These are phyloP conservation scores for Drosophila histrio DNA, from an alignment of 2,888 invertebrate genomes.

Conservation along the genomic window DNA sequence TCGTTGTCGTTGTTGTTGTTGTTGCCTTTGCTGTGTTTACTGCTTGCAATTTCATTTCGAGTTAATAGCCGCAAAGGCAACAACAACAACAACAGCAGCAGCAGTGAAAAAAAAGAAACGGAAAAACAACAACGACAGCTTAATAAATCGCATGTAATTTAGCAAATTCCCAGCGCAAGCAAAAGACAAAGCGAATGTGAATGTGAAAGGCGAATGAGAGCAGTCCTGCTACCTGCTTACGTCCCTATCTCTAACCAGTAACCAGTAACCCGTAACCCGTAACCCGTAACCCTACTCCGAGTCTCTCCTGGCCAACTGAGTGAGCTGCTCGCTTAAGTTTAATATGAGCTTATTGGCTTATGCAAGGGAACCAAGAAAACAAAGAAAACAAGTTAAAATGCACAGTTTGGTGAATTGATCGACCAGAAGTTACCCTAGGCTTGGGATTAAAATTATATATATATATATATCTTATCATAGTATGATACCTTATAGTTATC, in stretches of 20 bases:
- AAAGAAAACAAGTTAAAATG: slow-evolving; percentile 6
- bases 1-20: not conserved
- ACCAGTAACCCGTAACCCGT: not conserved
- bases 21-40: slow-evolving; percentile 23
- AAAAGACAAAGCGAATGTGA: slow-evolving; percentile 43
- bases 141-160: slow-evolving; percentile 59
- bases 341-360: slow-evolving; percentile 76
- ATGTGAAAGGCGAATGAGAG: slow-evolving; percentile 36
- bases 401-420: not conserved
- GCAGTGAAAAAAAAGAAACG: not conserved
- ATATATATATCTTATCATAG: no score
- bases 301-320: slow-evolving; percentile 18
- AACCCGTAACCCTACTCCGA: not conserved
- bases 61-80: slow-evolving; percentile 62
- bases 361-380: slow-evolving; percentile 19
- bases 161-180: slow-evolving; percentile 47
- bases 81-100: slow-evolving; percentile 40
- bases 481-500: no score
- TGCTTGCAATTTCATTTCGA: slow-evolving; percentile 61
- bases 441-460: not conserved
- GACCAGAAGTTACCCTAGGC: not conserved
- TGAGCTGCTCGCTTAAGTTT: slow-evolving; percentile 57
- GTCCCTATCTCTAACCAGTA: not conserved
- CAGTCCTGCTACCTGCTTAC: not conserved
- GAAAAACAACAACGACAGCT: slow-evolving; percentile 31